Evolutionary conservation across 2,797 vertebrate species (phyloP).

Genomic region (Sarcoramphus papa): DNA sequence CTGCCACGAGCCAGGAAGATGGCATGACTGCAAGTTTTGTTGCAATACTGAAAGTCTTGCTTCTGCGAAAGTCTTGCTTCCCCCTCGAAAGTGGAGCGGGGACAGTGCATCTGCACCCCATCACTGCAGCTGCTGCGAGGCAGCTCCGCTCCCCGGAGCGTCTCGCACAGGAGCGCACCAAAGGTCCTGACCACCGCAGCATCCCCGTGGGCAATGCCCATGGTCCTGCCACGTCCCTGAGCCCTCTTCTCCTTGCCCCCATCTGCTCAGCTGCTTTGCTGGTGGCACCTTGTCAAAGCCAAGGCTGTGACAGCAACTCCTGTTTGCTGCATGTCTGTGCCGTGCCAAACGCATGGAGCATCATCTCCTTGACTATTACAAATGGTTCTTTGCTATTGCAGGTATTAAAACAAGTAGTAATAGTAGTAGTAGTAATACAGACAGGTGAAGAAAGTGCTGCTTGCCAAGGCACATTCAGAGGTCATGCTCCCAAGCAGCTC

Average conservation of each 20-base stretch:
- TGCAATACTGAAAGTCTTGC: neutral
- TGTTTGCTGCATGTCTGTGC: neutral
- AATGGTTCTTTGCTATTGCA: neutral
- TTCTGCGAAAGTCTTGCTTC: neutral
- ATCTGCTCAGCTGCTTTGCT: neutral
- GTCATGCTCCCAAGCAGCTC: neutral
- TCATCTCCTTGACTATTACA: neutral
- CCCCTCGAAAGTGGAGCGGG: neutral
- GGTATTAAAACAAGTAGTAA: neutral
- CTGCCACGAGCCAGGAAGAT: fast-evolving
- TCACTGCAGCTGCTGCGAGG: neutral
- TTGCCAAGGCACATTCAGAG: neutral
- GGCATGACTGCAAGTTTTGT: neutral
- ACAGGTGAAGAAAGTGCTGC: neutral
- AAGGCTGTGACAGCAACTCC: neutral
- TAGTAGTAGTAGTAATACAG: neutral
- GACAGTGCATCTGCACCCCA: neutral
- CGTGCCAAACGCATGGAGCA: fast-evolving
- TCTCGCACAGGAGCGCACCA: fast-evolving
- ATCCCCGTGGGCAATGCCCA: neutral
- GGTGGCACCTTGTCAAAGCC: neutral
- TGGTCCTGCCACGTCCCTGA: neutral
- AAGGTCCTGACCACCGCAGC: neutral
- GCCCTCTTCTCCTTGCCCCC: neutral
- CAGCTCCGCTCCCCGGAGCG: neutral